A percentile compares a stretch with the other conserved stretches of the same genome.
These are phyloP conservation scores for Forbesichthys agassizii DNA, from an alignment of 2,113 vertebrate genomes.

Conservation along the genomic window DNA sequence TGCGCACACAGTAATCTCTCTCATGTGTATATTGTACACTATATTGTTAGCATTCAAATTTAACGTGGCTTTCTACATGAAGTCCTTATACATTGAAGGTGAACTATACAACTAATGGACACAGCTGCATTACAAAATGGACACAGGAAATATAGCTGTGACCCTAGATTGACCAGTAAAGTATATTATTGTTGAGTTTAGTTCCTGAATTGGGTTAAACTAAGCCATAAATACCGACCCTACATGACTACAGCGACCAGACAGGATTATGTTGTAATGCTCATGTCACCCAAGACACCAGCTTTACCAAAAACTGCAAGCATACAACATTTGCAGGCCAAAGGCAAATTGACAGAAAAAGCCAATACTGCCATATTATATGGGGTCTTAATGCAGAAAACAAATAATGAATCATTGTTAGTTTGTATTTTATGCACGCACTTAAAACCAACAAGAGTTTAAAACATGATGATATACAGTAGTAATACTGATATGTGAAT, in stretches of 20 bases:
- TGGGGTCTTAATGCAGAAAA: background rate
- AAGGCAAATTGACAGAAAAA: background rate
- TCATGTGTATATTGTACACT: too few species aligned
- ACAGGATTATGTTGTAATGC: constrained; percentile 41
- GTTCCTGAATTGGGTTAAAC: constrained; percentile 4
- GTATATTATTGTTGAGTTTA: background rate
- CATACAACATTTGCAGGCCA: constrained; percentile 11
- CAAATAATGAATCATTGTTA: background rate
- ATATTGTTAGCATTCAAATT: too few species aligned
- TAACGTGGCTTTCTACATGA: too few species aligned
- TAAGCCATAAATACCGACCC: constrained; percentile 32
- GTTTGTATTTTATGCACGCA: background rate
- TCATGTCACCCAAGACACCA: constrained; percentile 11
- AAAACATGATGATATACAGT: background rate
- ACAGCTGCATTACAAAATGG: too few species aligned
- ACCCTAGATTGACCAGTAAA: too few species aligned
- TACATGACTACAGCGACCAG: constrained; percentile 16
- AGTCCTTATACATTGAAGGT: too few species aligned
- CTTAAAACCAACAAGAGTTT: background rate
- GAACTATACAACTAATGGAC: too few species aligned
- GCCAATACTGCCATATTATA: background rate
- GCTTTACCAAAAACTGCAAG: constrained; percentile 25
- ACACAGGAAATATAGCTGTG: too few species aligned
- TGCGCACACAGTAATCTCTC: background rate
- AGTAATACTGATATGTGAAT: too few species aligned